phyloP scores from a whole-genome alignment of 2,888 invertebrate genomes.

The Thymelicus acteon region DNA sequence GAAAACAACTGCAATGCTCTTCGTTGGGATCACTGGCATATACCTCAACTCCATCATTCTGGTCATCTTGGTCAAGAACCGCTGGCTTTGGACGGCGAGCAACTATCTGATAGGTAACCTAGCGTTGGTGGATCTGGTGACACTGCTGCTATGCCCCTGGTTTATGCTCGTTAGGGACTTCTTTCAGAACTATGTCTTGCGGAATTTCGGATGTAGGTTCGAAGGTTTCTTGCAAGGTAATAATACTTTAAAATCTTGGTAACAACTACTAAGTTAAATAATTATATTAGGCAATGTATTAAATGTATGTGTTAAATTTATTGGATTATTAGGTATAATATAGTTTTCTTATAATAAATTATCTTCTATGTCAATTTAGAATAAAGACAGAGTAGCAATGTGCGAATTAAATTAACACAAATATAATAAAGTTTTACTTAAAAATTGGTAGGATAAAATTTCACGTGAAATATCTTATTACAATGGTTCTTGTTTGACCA shows the following conservation, averaged over 20 bases:
- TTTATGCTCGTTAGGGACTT: slow-evolving; percentile 90
- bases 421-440: no score
- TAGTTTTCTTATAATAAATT: no score
- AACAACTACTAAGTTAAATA: no score
- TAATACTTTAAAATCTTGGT: background rate
- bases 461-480: no score
- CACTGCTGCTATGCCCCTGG: slow-evolving; percentile 89
- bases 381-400: no score
- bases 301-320: no score
- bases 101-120: slow-evolving; percentile 90
- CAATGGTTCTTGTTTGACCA: no score
- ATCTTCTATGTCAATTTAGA: no score
- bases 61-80: slow-evolving; percentile 85
- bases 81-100: slow-evolving; percentile 87
- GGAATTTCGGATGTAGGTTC: slow-evolving; percentile 89
- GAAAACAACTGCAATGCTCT: slow-evolving; percentile 85
- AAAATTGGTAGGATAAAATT: no score
- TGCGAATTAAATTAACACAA: no score
- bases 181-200: slow-evolving; percentile 91
- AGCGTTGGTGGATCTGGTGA: slow-evolving; percentile 88
- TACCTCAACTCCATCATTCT: slow-evolving; percentile 88
- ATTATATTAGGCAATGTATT: no score
- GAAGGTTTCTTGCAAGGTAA: slow-evolving; percentile 91
- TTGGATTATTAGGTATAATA: no score
- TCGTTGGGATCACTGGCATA: slow-evolving; percentile 87